Evolutionary conservation across 2,113 vertebrate species (phyloP).

Genomic region (Eonycteris spelaea): DNA sequence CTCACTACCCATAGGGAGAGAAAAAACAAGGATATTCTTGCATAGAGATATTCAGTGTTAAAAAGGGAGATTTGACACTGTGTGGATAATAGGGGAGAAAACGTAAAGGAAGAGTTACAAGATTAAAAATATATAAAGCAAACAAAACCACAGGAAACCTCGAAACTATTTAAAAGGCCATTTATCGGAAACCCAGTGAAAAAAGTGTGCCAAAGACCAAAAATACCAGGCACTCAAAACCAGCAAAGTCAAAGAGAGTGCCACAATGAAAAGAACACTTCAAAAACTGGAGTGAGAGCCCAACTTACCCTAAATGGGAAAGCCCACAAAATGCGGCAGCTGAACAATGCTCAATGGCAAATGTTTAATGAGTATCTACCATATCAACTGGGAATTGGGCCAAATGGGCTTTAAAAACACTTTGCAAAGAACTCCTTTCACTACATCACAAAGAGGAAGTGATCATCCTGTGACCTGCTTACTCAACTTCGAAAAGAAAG

Average conservation of each 20-base stretch:
- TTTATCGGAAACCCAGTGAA: slow-evolving; percentile 21
- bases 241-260: slow-evolving; percentile 14
- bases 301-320: not conserved
- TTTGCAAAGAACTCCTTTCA: not conserved
- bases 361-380: not conserved
- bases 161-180: slow-evolving; percentile 18
- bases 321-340: not conserved
- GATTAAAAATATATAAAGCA: not conserved
- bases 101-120: not conserved
- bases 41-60: not conserved
- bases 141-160: not conserved
- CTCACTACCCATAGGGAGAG: not conserved
- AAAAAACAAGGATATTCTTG: not conserved
- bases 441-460: not conserved
- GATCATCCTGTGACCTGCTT: not conserved
- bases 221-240: slow-evolving; percentile 22
- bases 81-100: not conserved
- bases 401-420: not conserved
- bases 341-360: fast-evolving
- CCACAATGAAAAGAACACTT: not conserved
- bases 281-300: not conserved
- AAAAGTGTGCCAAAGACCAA: not conserved
- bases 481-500: not conserved
- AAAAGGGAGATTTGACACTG: not conserved
- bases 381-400: not conserved